Evolutionary conservation across 2,113 vertebrate species (phyloP), one percentile per base, ranked within the genome.

Genomic region (Scomber colias): DNA sequence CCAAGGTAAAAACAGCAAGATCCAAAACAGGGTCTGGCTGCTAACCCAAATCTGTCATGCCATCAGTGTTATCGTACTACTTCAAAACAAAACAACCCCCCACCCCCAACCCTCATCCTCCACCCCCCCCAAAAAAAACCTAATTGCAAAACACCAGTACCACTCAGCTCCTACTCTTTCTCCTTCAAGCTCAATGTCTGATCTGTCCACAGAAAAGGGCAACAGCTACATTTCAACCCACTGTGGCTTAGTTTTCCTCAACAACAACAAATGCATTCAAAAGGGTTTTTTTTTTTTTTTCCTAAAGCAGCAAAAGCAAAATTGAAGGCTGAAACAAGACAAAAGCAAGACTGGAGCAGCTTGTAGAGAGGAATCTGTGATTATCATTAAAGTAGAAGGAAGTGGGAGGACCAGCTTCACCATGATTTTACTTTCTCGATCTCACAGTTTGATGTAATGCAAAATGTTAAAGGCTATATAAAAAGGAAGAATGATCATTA

Each of bases 11-110:
- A 75, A 76, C 46, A 65, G 76, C 59, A 3, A 76, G 78, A 79
- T 81, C 51, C 79, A 89, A 84, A 84, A 88, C 79, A 66, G 86
- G 84, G 75, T 82, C 87, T 84, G 75, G 70, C 75, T 71, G 46
- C 72, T 89, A 79, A 88, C 87, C 87, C 77, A 82, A 67, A 83
- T 84, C 87, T 88, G 86, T 82, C 81, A 75, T 9, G 63, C 60
- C 80, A 79, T 87, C 82, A 75, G 63, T 30, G 76, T 51, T 27
- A 55, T 49, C 9, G 31, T 11, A 62, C 46, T 3, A 56, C 72
- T 86, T 71, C 75, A 84, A 77, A 79, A 72, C 54, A 70, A 59
- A 68, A 69, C 24, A 27, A 27, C 24, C 24, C 24, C 24, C 24
- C 24, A n/a, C n/a, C n/a, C n/a, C n/a, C n/a, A n/a, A n/a, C n/a